Percentiles rank a stretch among this genome's conserved stretches.
phyloP scores from a whole-genome alignment of 2,888 invertebrate species.

The Monopis laevigella region DNA sequence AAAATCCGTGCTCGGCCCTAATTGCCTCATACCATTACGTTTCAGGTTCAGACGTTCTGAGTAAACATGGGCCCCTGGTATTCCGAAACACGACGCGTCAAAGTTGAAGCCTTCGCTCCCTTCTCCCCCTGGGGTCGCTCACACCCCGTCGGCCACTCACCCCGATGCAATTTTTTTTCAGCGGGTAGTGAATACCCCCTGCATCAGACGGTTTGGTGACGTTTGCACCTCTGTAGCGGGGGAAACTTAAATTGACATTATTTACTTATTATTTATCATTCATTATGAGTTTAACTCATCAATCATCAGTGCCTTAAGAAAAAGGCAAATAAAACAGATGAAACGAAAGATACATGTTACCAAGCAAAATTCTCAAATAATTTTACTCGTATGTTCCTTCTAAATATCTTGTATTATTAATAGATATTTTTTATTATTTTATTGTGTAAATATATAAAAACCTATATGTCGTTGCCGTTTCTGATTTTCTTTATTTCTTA shows the following conservation, averaged over 20 bases:
- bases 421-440: no score
- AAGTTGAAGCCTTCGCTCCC: slow-evolving; percentile 35
- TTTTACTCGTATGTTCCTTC: no score
- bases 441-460: no score
- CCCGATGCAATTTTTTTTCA: slow-evolving; percentile 54
- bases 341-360: no score
- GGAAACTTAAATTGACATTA: slow-evolving; percentile 25
- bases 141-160: slow-evolving; percentile 8
- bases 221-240: slow-evolving; percentile 43
- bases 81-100: slow-evolving; percentile 43
- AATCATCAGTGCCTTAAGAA: no score
- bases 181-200: slow-evolving; percentile 30
- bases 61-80: slow-evolving; percentile 9
- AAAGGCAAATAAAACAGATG: no score
- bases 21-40: slow-evolving; percentile 9
- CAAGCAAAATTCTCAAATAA: no score
- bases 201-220: slow-evolving; percentile 53
- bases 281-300: no score
- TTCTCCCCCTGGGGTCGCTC: slow-evolving; percentile 21
- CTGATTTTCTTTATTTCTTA: no score
- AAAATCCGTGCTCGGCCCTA: not conserved
- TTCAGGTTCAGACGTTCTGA: slow-evolving; percentile 6
- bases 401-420: no score
- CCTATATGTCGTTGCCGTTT: no score
- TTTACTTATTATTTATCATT: not conserved